Base-by-base conservation (phyloP, 2,113 vertebrate genomes). In the Pelecanus crispus region DNA sequence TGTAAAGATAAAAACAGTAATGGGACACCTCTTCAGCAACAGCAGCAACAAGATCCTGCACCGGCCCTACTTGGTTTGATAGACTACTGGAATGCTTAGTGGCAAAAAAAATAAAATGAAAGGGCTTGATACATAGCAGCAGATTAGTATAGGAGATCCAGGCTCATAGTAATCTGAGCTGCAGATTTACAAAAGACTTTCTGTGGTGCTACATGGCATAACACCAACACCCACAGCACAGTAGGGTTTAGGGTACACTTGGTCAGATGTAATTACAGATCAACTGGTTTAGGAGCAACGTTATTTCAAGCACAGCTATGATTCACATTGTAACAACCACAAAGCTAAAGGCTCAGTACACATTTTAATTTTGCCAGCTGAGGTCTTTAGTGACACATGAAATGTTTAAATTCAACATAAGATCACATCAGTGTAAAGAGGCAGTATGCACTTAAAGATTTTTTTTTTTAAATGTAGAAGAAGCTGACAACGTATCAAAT, bases 251-350 rank as follows among this genome's bases (percentile, higher is more conserved):
- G 18, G 44, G 42, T 58, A 52, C 16, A 7, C 34, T 82, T 73
- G 18, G 20, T 68, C 66, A 79, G 31, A 40, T 47, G 36, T 28
- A 86, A 65, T 72, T 52, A 81, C 53, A 86, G 25, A 67, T 67
- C n/a, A 77, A 32, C 4, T 0, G 0, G 3, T 36, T 45, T 10
- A 67, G 47, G 5, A 81, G 59, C 15, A 40, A 22, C 13, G 7
- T 10, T 45, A 75, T 55, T 72, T 75, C 56, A 85, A 53, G 36
- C 18, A n/a, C 45, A 86, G n/a, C 32, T 59, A 45, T 12, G 47
- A 56, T 32, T 19, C 53, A 21, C 42, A 14, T 7, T 17, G 18
- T 44, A 73, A 16, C 77, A 82, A n/a, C 36, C 61, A 79, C 31
- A 79, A 84, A 80, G 44, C 36, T 80, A 80, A 68, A 62, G 20